These are phyloP conservation scores for Epirrita christyi DNA, from an alignment of 2,888 invertebrate genomes.

Conservation along the genomic window DNA sequence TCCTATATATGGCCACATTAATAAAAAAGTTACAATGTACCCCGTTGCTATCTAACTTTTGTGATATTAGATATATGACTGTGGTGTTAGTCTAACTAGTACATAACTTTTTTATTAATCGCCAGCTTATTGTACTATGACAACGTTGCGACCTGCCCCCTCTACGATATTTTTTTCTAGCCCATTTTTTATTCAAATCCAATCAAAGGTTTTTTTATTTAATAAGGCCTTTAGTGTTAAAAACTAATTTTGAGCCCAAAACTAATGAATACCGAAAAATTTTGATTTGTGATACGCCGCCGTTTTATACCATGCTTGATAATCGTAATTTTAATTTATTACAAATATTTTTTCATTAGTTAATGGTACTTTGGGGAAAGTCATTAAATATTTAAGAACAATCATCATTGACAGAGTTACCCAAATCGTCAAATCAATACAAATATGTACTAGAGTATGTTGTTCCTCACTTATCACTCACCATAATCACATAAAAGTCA, in stretches of 20 bases:
- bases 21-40: too few relatives aligned
- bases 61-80: too few relatives aligned
- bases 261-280: slow-evolving; percentile 3
- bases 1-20: slow-evolving; percentile 16
- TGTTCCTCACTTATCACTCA: background rate
- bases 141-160: slow-evolving; percentile 26
- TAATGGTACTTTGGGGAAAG: too few relatives aligned
- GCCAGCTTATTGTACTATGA: slow-evolving; percentile 31
- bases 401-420: background rate
- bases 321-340: too few relatives aligned
- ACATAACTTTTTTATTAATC: too few relatives aligned
- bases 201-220: slow-evolving; percentile 4
- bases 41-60: too few relatives aligned
- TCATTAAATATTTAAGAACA: too few relatives aligned
- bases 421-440: slow-evolving; percentile 10
- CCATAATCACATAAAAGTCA: slow-evolving; percentile 7
- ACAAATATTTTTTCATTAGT: too few relatives aligned
- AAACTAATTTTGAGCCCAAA: slow-evolving; percentile 21
- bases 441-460: slow-evolving; percentile 11
- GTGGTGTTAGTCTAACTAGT: too few relatives aligned
- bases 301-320: too few relatives aligned
- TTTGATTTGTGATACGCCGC: background rate
- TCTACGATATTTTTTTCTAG: slow-evolving; percentile 7
- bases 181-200: slow-evolving; percentile 14
- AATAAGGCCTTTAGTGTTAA: slow-evolving; percentile 22